A percentile compares a stretch with the other conserved stretches of the same genome.
Evolutionary conservation across 2,113 vertebrate species (phyloP).

Genomic region (Rhineura floridana): DNA sequence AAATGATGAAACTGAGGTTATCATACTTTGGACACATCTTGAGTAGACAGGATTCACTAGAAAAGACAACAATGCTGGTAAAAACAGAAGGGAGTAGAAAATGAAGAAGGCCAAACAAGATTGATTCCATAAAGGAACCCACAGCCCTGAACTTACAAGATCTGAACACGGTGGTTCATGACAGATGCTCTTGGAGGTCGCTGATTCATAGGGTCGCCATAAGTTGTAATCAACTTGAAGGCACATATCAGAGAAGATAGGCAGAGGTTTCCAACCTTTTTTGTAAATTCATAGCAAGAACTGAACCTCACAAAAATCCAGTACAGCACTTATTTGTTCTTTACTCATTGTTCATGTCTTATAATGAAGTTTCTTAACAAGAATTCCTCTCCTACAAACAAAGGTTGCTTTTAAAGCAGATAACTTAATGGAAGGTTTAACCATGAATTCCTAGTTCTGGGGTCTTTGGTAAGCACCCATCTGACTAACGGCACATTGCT

Average conservation of each 20-base stretch:
- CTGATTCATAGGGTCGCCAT: too few relatives aligned
- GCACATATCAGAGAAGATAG: neutral
- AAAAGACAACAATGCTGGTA: too few relatives aligned
- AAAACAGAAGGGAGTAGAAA: too few relatives aligned
- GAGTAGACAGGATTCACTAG: too few relatives aligned
- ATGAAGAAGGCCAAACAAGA: too few relatives aligned
- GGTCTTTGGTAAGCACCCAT: neutral
- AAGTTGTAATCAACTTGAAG: too few relatives aligned
- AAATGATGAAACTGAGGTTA: too few relatives aligned
- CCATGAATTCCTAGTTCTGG: neutral
- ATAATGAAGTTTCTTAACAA: neutral
- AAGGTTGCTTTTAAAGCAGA: neutral
- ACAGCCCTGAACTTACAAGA: too few relatives aligned
- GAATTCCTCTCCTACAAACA: neutral
- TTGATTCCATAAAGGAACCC: too few relatives aligned
- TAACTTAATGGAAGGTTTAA: neutral
- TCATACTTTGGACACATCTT: too few relatives aligned
- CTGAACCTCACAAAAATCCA: neutral
- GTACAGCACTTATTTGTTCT: neutral
- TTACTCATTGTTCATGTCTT: neutral
- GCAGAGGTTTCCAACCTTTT: neutral
- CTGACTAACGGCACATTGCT: neutral
- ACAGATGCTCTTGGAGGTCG: too few relatives aligned
- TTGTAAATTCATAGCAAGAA: neutral
- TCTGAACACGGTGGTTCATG: too few relatives aligned